Evolutionary conservation across 2,888 invertebrate genomes (phyloP).

Genomic region (Graphium colonna): DNA sequence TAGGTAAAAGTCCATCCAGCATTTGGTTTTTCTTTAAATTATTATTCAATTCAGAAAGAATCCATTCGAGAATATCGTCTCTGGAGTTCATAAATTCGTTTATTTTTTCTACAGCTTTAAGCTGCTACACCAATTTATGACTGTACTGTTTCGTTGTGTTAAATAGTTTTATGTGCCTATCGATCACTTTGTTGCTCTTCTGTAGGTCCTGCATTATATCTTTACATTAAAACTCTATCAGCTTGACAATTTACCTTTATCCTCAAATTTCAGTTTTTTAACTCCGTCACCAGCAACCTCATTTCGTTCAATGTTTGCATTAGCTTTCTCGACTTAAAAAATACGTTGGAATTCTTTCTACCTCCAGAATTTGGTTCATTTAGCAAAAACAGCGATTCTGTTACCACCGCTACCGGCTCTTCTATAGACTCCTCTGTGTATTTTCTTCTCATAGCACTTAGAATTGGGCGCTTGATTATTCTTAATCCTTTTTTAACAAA

Average conservation of each 20-base stretch:
- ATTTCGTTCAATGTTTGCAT: no score
- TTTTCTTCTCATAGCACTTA: slow-evolving; percentile 53
- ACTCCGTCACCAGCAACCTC: slow-evolving; percentile 36
- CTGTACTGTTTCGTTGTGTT: slow-evolving; percentile 65
- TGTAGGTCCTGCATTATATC: slow-evolving; percentile 69
- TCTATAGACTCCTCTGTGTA: slow-evolving; percentile 64
- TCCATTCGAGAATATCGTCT: slow-evolving; percentile 51
- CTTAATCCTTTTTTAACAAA: slow-evolving; percentile 62
- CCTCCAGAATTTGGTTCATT: slow-evolving; percentile 66
- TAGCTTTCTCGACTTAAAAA: slow-evolving; percentile 50
- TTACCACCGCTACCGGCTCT: slow-evolving; percentile 47
- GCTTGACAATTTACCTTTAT: slow-evolving; percentile 49
- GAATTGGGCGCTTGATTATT: slow-evolving; percentile 48
- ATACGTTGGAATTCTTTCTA: slow-evolving; percentile 54
- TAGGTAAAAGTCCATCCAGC: slow-evolving; percentile 43
- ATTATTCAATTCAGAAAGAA: slow-evolving; percentile 61
- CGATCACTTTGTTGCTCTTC: slow-evolving; percentile 68
- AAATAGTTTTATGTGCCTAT: slow-evolving; percentile 73
- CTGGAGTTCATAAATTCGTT: slow-evolving; percentile 64
- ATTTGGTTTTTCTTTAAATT: slow-evolving; percentile 65
- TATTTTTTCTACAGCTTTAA: slow-evolving; percentile 74
- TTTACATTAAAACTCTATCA: slow-evolving; percentile 66
- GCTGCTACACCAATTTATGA: slow-evolving; percentile 68
- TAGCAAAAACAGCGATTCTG: no score
- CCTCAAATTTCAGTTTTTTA: slow-evolving; percentile 42